Evolutionary conservation across 2,113 vertebrate genomes (phyloP).

Genomic region (Naja naja): DNA sequence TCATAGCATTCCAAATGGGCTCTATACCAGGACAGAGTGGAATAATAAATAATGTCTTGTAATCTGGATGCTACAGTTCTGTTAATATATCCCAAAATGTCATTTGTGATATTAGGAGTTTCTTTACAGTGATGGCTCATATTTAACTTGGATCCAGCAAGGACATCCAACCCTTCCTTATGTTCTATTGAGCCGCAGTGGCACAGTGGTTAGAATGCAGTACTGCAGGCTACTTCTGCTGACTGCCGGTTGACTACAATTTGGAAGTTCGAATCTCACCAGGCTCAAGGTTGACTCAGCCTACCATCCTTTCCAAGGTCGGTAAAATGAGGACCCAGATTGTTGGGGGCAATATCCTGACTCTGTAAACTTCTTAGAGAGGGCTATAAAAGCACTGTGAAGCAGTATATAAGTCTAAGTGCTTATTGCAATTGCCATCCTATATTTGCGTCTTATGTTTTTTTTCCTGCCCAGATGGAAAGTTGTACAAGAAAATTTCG

Average conservation of each 20-base stretch:
- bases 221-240: too few species aligned
- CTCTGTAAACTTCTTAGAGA: too few species aligned
- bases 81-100: not conserved
- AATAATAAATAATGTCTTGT: not conserved
- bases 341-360: too few species aligned
- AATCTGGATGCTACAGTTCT: not conserved
- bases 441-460: not conserved
- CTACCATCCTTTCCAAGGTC: too few species aligned
- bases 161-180: not conserved
- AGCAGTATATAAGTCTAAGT: too few species aligned
- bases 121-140: not conserved
- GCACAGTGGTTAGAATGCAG: too few species aligned
- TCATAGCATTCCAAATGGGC: not conserved
- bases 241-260: too few species aligned
- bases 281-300: too few species aligned
- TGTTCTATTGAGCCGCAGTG: not conserved
- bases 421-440: not conserved
- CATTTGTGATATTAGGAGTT: not conserved
- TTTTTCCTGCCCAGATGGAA: not conserved
- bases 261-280: too few species aligned
- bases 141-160: not conserved
- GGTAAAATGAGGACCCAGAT: too few species aligned
- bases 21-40: not conserved
- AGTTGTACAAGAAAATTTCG: not conserved
- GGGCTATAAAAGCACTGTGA: too few species aligned